Percentiles rank a stretch among this genome's conserved stretches.
phyloP scores from a whole-genome alignment of 1,140 invertebrate species.

The Pseudomyrmex cubaensis region DNA sequence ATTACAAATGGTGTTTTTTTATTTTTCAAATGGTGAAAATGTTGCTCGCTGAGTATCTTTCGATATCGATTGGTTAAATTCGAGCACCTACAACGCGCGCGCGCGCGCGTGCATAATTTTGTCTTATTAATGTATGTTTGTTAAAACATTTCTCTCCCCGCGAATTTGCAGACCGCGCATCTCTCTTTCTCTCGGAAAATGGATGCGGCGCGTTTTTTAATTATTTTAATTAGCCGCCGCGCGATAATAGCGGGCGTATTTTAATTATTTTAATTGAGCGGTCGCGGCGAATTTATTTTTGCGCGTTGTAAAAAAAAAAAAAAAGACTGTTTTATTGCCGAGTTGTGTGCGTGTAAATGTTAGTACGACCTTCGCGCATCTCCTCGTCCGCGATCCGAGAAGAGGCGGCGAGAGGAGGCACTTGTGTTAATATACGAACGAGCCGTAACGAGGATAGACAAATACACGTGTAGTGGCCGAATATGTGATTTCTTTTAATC shows the following conservation, averaged over 20 bases:
- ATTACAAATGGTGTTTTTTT: neutral
- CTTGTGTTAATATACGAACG: neutral
- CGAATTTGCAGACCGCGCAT: neutral
- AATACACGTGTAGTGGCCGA: neutral
- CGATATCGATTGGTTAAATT: neutral
- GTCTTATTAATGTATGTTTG: neutral
- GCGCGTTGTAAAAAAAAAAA: neutral
- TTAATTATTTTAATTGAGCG: constrained; percentile 36
- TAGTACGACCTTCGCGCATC: constrained; percentile 14
- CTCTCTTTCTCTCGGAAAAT: neutral
- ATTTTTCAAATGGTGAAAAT: neutral
- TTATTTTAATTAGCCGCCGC: constrained; percentile 14
- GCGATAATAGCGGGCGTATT: neutral
- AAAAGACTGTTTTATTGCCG: neutral
- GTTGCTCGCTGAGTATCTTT: neutral
- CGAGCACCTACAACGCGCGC: too few species aligned
- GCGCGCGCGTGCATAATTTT: neutral
- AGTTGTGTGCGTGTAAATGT: neutral
- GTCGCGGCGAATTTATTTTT: constrained; percentile 13
- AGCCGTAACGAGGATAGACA: neutral
- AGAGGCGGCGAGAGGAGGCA: too few species aligned
- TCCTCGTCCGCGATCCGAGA: neutral
- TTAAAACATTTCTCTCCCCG: neutral
- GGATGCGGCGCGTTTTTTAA: constrained; percentile 3
- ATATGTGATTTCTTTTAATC: neutral